Base-by-base conservation (phyloP, 2,113 vertebrate genomes). In the Mus spicilegus region DNA sequence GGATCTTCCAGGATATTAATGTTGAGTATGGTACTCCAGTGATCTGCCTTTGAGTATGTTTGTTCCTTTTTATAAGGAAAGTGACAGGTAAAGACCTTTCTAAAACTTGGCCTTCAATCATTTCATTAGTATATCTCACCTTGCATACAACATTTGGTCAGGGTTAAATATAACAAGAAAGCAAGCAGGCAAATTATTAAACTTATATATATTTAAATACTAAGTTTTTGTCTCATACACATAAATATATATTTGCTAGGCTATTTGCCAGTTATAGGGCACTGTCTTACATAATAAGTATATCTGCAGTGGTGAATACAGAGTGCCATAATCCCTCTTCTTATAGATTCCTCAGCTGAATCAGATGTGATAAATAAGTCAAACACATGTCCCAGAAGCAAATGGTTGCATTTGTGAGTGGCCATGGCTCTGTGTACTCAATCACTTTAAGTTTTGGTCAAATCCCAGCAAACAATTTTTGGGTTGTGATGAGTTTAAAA, bases 201-300 rank as follows among this genome's bases (percentile, higher is more conserved):
- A 91, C 22, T 77, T n/a, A 85, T 63, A 76, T 56, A 30, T 70
- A 85, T 46, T 51, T 93, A 36, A 72, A n/a, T 87, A 67, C 88
- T 89, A 10, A 96, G 54, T 90, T 86, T 90, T 39, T n/a, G 7
- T 95, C 30, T 42, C 26, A 30, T 20, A 63, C 46, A 33, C 5
- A 86, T 61, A 4, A 20, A 61, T 26, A 28, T 63, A 28, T 39
- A 10, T 8, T 14, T 84, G 7, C 7, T 28, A 28, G 9, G 26
- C 19, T 33, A 8, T 19, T 42, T 85, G 39, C 11, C 16, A 65
- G 26, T 33, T 86, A 33, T 49, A 49, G 61, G 24, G 61, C 4
- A 2, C 2, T 65, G 26, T 65, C 17, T 28, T 20, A 33, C 13
- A 2, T 56, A 19, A 22, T 70, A 51, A 85, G 39, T 58, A 24